Percentiles rank a stretch among this genome's conserved stretches.
These are phyloP conservation scores for Drosophila littoralis DNA, from an alignment of 1,140 invertebrate species.

Conservation along the genomic window DNA sequence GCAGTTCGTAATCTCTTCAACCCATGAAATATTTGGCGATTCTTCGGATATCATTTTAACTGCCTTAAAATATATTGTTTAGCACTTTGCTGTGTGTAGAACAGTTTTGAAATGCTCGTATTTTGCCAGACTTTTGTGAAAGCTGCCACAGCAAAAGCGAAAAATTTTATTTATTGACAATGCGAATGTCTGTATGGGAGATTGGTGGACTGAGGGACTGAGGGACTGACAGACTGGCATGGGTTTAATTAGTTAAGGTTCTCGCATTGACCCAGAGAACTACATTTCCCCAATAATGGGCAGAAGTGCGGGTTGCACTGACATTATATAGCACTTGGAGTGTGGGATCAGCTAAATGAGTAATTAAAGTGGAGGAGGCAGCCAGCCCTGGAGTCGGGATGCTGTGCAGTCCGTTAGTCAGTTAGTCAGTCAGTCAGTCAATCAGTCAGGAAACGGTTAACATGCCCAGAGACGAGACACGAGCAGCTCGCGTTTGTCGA, in stretches of 20 bases:
- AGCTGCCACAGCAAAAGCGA: slow-evolving; percentile 56
- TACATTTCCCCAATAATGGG: slow-evolving; percentile 53
- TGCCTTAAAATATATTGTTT: slow-evolving; percentile 31
- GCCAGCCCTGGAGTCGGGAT: slow-evolving; percentile 17
- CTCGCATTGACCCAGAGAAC: slow-evolving; percentile 80
- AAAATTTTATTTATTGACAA: slow-evolving; percentile 53
- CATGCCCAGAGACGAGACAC: slow-evolving; percentile 65
- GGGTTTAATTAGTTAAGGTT: slow-evolving; percentile 72
- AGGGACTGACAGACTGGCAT: slow-evolving; percentile 8
- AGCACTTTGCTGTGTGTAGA: slow-evolving; percentile 42
- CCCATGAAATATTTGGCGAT: slow-evolving; percentile 37
- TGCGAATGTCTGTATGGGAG: slow-evolving; percentile 31
- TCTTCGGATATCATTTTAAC: slow-evolving; percentile 36
- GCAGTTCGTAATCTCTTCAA: slow-evolving; percentile 27
- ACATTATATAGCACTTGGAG: slow-evolving; percentile 43
- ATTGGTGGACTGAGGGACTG: slow-evolving; percentile 18
- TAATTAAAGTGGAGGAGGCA: slow-evolving; percentile 65
- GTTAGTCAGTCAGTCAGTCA: slow-evolving; percentile 49
- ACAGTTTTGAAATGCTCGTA: slow-evolving; percentile 36
- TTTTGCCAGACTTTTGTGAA: slow-evolving; percentile 54
- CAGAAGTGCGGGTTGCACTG: slow-evolving; percentile 12
- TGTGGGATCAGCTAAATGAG: slow-evolving; percentile 59
- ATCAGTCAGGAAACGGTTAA: slow-evolving; percentile 61
- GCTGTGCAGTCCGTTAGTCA: slow-evolving; percentile 38
- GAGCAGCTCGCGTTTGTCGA: slow-evolving; percentile 56